phyloP scores from a whole-genome alignment of 37 sponge, comb jelly and placozoan genomes.

The Petrosia ficiformis region DNA sequence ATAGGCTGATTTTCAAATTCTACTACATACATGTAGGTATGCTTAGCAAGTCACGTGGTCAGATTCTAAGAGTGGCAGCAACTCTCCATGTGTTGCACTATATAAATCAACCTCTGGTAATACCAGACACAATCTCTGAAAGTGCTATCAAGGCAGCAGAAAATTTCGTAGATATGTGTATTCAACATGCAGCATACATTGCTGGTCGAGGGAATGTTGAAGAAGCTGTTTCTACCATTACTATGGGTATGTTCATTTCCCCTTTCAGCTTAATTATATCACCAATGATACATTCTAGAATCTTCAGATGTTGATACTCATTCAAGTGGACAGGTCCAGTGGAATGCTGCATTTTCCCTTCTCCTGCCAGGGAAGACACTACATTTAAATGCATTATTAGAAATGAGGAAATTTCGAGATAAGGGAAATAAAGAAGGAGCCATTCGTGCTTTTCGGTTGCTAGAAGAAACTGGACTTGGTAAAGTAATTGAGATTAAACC shows the following conservation, averaged over 20 bases:
- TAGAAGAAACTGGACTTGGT: slow-evolving; percentile 26
- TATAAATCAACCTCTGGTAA: background rate
- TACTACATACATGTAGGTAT: slow-evolving; percentile 17
- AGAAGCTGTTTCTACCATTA: slow-evolving; percentile 8
- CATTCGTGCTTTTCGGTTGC: background rate
- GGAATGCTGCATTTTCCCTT: slow-evolving; percentile 4
- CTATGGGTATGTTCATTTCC: too few species aligned
- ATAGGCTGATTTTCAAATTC: background rate
- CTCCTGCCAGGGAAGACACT: slow-evolving; percentile 14
- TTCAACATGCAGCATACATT: slow-evolving; percentile 45
- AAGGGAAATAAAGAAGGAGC: slow-evolving; percentile 31
- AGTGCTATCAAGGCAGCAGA: slow-evolving; percentile 31
- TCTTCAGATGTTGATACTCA: too few species aligned
- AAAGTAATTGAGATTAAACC: slow-evolving; percentile 4
- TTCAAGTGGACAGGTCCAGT: background rate
- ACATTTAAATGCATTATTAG: slow-evolving; percentile 14
- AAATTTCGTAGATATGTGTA: slow-evolving; percentile 30
- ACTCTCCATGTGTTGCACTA: slow-evolving; percentile 48
- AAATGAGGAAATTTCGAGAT: slow-evolving; percentile 7
- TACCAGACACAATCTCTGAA: slow-evolving; percentile 5
- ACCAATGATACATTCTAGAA: too few species aligned
- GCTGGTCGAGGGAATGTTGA: slow-evolving; percentile 27
- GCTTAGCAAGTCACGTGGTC: slow-evolving; percentile 48
- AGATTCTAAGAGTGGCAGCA: slow-evolving; percentile 33
- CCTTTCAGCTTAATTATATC: too few species aligned